These are phyloP conservation scores for Acanthiza pusilla DNA, from an alignment of 2,797 vertebrate genomes.

Conservation along the genomic window DNA sequence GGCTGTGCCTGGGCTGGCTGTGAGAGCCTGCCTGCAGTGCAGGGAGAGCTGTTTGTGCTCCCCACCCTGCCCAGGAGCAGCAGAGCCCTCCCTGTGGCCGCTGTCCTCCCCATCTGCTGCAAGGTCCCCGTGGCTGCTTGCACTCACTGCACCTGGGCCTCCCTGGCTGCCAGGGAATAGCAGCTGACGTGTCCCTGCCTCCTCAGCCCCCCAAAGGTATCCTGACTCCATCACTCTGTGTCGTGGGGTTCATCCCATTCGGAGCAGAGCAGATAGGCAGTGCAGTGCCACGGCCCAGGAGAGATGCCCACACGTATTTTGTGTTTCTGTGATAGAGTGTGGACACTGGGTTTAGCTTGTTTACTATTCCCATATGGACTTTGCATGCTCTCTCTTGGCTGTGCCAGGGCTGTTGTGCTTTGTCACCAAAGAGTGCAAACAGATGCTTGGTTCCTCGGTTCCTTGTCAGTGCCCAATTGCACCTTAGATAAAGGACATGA, in stretches of 20 bases:
- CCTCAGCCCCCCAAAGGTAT: not conserved
- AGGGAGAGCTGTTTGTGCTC: not conserved
- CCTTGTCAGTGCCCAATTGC: not conserved
- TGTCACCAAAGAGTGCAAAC: not conserved
- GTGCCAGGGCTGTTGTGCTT: not conserved
- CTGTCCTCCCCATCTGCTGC: not conserved
- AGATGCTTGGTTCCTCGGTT: not conserved
- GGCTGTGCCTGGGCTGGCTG: not conserved
- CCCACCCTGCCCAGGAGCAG: not conserved
- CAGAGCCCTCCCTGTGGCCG: accelerated
- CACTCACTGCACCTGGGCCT: not conserved
- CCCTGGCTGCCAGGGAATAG: not conserved
- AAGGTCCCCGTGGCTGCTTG: accelerated
- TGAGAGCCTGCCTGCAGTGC: not conserved
- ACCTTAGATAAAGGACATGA: not conserved
- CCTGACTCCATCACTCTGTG: slow-evolving; percentile 38
- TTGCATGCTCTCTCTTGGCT: accelerated
- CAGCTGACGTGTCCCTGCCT: not conserved
- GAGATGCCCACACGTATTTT: not conserved
- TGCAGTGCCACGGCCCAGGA: slow-evolving; percentile 36
- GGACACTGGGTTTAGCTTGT: not conserved
- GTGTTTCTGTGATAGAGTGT: not conserved
- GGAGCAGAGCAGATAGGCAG: not conserved
- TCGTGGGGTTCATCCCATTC: slow-evolving; percentile 57
- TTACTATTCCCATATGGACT: not conserved